Evolutionary conservation across 2,797 vertebrate species (phyloP), one percentile per base, ranked within the genome.

Genomic region (Falco biarmicus): DNA sequence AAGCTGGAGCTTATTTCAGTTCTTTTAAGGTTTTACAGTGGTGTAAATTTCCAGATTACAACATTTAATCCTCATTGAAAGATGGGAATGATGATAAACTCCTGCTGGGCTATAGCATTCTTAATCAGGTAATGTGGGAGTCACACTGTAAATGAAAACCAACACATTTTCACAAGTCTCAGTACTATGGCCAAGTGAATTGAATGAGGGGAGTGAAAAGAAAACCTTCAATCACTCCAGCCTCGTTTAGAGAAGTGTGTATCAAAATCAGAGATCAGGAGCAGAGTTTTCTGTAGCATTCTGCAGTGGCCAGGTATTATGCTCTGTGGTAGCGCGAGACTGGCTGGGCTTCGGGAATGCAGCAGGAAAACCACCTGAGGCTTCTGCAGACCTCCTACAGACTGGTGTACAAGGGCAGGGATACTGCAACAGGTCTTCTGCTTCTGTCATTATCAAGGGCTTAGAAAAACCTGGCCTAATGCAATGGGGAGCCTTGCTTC

Each of bases 1-100:
- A 88, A 76, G 29, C 24, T 64, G 60, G 68, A 43, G 61, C 39
- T 25, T 77, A 41, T 88, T 88, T 82, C 56, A 32, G n/a, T 54
- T 80, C 61, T 87, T 90, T 77, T 57, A 81, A 61, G 61, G 66
- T 59, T 91, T 92, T 80, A 68, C 25, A 78, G 64, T 25, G 31
- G 29, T 65, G 59, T 65, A 45, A 18, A 64, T 83, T 87, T 84
- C 68, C 69, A 85, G 50, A 81, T 83, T 83, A 51, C 61, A 84
- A 45, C 54, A 54, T 68, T 85, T 92, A 51, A 65, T 78, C 63
- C 57, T 80, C 32, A 15, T 3, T 69, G 81, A 90, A 84, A 63
- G 51, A 43, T 26, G 56, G 20, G 39, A 78, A 87, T 45, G 50
- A 61, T 61, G 39, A 65, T 53, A 45, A 77, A 71, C 48, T 93